These are phyloP conservation scores for Drosophila ezoana DNA, from an alignment of 2,888 invertebrate genomes.

Conservation along the genomic window DNA sequence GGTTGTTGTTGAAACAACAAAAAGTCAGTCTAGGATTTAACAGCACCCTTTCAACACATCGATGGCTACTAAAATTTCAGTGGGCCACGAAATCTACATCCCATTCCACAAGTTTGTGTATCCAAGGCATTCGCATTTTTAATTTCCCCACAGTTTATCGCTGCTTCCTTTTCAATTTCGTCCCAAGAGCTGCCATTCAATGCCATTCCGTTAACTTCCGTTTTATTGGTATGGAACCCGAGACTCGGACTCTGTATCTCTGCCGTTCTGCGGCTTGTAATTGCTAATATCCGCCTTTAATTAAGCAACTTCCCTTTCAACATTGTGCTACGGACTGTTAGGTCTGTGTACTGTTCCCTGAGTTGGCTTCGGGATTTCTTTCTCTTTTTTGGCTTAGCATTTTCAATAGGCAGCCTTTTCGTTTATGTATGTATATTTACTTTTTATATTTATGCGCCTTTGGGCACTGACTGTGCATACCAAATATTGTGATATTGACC, in stretches of 20 bases:
- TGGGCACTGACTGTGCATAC: constrained; percentile 47
- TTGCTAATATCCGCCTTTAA: constrained; percentile 82
- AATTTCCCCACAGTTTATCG: constrained; percentile 72
- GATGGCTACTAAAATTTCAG: constrained; percentile 46
- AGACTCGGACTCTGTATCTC: constrained; percentile 20
- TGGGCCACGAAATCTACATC: constrained; percentile 6
- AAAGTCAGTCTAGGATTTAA: constrained; percentile 25
- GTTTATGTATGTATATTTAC: constrained; percentile 23
- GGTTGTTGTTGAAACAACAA: constrained; percentile 10
- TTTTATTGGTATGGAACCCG: constrained; percentile 62
- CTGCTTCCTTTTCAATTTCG: constrained; percentile 56
- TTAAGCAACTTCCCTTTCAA: constrained; percentile 79
- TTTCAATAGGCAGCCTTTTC: constrained; percentile 35
- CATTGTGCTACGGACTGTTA: constrained; percentile 56
- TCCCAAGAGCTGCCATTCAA: constrained; percentile 56
- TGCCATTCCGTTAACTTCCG: constrained; percentile 70
- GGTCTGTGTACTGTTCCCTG: constrained; percentile 26
- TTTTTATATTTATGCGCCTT: constrained; percentile 32
- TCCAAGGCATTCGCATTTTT: constrained; percentile 62
- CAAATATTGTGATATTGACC: constrained; percentile 57
- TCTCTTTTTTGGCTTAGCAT: constrained; percentile 39
- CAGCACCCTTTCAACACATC: constrained; percentile 13
- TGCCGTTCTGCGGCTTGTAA: constrained; percentile 68
- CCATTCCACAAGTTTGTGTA: constrained; percentile 16
- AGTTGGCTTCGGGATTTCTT: constrained; percentile 19